A percentile compares a stretch with the other conserved stretches of the same genome.
phyloP scores from a whole-genome alignment of 2,888 invertebrate genomes.

The Netelia fuscicornis region DNA sequence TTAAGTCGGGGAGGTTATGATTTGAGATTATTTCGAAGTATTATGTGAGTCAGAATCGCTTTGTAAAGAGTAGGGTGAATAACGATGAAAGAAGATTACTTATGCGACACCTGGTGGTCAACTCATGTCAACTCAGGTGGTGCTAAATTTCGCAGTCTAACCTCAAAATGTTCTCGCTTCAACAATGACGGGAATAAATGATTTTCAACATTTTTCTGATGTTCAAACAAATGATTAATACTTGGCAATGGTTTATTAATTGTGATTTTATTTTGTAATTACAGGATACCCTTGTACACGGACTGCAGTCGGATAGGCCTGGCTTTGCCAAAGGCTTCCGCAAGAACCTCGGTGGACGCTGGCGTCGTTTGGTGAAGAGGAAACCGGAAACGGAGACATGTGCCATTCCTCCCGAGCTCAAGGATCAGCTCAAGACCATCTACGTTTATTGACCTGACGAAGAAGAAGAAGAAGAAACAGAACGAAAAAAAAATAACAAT shows the following conservation, averaged over 20 bases:
- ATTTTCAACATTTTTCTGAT: background rate
- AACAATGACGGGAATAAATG: background rate
- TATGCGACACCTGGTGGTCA: no score
- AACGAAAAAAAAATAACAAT: background rate
- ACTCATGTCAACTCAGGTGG: no score
- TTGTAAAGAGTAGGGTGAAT: no score
- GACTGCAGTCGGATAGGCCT: constrained; percentile 88
- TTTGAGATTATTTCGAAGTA: no score
- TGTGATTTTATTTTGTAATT: constrained; percentile 80
- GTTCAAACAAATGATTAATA: background rate
- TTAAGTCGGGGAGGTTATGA: no score
- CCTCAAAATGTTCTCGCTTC: background rate
- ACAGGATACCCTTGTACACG: constrained; percentile 92
- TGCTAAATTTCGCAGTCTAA: no score
- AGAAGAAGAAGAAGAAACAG: constrained; percentile 4
- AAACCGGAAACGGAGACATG: constrained; percentile 93
- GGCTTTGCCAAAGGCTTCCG: constrained; percentile 93
- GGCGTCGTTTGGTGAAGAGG: constrained; percentile 94
- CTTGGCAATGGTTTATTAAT: background rate
- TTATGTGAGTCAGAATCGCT: no score
- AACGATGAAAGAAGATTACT: no score
- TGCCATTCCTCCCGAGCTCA: constrained; percentile 94
- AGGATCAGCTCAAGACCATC: constrained; percentile 94
- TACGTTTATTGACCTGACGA: constrained; percentile 90
- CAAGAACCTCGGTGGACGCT: constrained; percentile 94